phyloP scores from a whole-genome alignment of 2,113 vertebrate genomes.

The Nothoprocta pentlandii region DNA sequence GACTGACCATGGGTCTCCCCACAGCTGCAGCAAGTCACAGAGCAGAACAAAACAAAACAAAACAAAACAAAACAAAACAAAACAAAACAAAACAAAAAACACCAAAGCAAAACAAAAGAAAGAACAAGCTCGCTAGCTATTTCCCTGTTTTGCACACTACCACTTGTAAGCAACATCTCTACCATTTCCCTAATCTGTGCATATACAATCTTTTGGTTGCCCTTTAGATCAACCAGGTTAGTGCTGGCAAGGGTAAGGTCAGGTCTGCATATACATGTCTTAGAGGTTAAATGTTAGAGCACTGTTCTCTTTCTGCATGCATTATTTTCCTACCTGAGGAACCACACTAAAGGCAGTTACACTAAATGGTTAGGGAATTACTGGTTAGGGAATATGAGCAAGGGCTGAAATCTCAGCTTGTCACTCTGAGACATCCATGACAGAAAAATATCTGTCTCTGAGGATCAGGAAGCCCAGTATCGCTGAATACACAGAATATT shows the following conservation, averaged over 20 bases:
- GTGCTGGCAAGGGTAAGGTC: accelerated
- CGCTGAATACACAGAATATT: not conserved
- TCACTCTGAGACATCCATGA: not conserved
- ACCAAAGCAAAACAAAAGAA: not conserved
- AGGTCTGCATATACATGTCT: accelerated
- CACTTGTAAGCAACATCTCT: not conserved
- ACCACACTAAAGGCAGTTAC: not conserved
- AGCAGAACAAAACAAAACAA: not conserved
- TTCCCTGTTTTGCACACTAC: not conserved
- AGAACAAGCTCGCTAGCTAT: not conserved
- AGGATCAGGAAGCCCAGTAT: not conserved
- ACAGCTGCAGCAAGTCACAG: not conserved
- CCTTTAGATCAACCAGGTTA: not conserved
- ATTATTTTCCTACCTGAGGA: not conserved
- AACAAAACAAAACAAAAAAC: not conserved
- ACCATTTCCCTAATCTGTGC: not conserved
- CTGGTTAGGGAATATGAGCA: not conserved
- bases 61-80: not conserved
- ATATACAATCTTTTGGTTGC: not conserved
- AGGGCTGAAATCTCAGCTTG: not conserved
- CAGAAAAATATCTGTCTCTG: not conserved
- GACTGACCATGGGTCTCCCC: not conserved
- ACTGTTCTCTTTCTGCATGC: not conserved
- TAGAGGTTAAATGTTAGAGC: not conserved
- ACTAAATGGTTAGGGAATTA: not conserved